Base-by-base conservation (phyloP, 2,113 vertebrate genomes). In the Antennarius striatus region DNA sequence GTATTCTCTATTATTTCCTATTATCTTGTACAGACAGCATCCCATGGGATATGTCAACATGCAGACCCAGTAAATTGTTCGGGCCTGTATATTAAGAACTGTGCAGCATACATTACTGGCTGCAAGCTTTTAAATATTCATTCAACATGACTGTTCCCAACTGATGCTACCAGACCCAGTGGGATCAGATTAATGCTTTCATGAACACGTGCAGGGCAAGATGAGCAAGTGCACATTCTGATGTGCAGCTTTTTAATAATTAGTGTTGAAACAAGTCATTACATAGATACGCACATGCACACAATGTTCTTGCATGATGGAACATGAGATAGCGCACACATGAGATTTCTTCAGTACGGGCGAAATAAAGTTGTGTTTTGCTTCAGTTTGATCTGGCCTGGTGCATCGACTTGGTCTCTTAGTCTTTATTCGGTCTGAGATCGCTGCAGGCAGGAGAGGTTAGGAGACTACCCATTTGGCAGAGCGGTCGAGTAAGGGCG, bases 1-100 rank as follows among this genome's bases (percentile, higher is more conserved):
- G 51, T 50, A 66, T 68, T 57, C 22, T 22, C 22, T 67, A 40
- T 54, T 11, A 43, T 78, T 85, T 61, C 68, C 69, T 69, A 67
- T 82, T 77, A 71, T 71, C 66, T 52, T 39, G 70, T 71, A 60
- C 72, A 66, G 72, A 73, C 77, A 65, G 75, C 75, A 60, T 69
- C 81, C 84, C 83, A 71, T 56, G 81, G 85, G 83, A 84, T 68
- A 62, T 82, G 86, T 88, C 85, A 81, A 83, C 87, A 90, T 81
- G 76, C 54, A 69, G 71, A 63, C 66, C 81, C 71, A 85, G 90
- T 91, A 87, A 89, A 89, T 87, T 84, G 90, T 91, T 90, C 88
- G 83, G 73, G 65, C 64, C 83, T 54, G 63, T 93, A 89, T 82
- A 90, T 93, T 88, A 91, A 89, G 90, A 89, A 90, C 75, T 78